Evolutionary conservation across 2,113 vertebrate species (phyloP), one percentile per base, ranked within the genome.

Genomic region (Podocnemis expansa): DNA sequence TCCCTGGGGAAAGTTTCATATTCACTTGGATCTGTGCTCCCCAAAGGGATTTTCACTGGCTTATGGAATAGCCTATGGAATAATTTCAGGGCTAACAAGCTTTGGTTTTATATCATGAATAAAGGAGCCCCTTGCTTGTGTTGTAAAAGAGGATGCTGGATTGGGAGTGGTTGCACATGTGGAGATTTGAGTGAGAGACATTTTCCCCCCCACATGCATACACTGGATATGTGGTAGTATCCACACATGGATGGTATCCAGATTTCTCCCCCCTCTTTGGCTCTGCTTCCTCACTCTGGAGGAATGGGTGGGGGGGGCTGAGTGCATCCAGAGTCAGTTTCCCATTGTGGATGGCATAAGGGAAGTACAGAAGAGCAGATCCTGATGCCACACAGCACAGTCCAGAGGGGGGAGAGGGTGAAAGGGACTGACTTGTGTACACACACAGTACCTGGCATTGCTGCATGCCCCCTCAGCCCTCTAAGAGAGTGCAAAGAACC

Each of bases 181-280:
- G 34, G 58, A 16, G 13, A 58, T 58, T 8, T 25, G 47, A 10
- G 47, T 1, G 4, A 11, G 22, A 22, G 54, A 27, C 10, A 3
- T 6, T 34, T n/a, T n/a, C 31, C 7, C 60, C 60, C 8, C 8
- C 34, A 16, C 34, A 8, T 17, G 7, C 31, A 34, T n/a, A n/a
- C n/a, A n/a, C n/a, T n/a, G 14, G 3, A 34, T 51, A 51, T 63
- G 31, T 34, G 29, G 16, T 31, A 63, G 31, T 5, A 14, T 7
- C 8, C 8, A 63, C 31, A 3, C 17, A 14, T 16, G 6, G 8
- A 31, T 7, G 34, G 1, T 1, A n/a, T 17, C 34, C 7, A n/a
- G 60, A n/a, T 5, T 67, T 34, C 60, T 19, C 16, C 29, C 7
- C 34, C 19, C 60, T n/a, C 4, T 67, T 67, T 67, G 60, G 16